Percentiles rank a stretch among this genome's conserved stretches.
Evolutionary conservation across 2,113 vertebrate species (phyloP).

Genomic region (Oplegnathus fasciatus): DNA sequence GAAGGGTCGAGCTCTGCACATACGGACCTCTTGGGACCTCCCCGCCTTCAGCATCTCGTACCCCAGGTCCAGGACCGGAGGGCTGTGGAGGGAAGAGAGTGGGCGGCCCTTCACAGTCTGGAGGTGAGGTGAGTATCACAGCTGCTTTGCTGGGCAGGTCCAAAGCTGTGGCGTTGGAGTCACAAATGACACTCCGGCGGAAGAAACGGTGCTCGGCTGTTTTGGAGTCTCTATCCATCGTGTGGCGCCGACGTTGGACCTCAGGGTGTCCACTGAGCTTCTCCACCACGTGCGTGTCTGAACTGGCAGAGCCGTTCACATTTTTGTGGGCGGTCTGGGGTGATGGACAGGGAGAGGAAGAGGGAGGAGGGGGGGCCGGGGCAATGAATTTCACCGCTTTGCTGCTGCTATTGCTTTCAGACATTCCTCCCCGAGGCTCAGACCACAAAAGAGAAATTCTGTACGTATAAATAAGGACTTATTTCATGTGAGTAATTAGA

Average conservation of each 20-base stretch:
- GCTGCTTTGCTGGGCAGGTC: slow-evolving; percentile 93
- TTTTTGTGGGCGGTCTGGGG: slow-evolving; percentile 85
- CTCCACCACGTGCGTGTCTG: slow-evolving; percentile 90
- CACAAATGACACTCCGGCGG: slow-evolving; percentile 97
- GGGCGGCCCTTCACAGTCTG: slow-evolving; percentile 75
- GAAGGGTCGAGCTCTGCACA: slow-evolving; percentile 21
- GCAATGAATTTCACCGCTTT: slow-evolving; percentile 78
- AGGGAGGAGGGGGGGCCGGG: slow-evolving; percentile 83
- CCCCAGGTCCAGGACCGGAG: slow-evolving; percentile 29
- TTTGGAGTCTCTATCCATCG: slow-evolving; percentile 97
- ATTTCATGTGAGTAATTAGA: slow-evolving; percentile 11
- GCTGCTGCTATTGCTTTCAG: slow-evolving; percentile 76
- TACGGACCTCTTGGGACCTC: slow-evolving; percentile 40
- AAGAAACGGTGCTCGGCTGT: slow-evolving; percentile 95
- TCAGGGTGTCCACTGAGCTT: slow-evolving; percentile 81
- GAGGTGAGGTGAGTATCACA: slow-evolving; percentile 84
- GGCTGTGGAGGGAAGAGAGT: slow-evolving; percentile 37
- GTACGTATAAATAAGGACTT: slow-evolving; percentile 69
- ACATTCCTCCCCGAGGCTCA: slow-evolving; percentile 72
- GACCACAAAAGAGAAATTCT: slow-evolving; percentile 43
- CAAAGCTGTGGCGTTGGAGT: slow-evolving; percentile 95
- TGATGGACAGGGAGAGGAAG: slow-evolving; percentile 80
- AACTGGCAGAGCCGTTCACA: slow-evolving; percentile 92
- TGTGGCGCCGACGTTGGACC: slow-evolving; percentile 94
- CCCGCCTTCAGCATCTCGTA: neutral